Base-by-base conservation (phyloP, 1,140 invertebrate species). In the Rhyacophila brunnea region DNA sequence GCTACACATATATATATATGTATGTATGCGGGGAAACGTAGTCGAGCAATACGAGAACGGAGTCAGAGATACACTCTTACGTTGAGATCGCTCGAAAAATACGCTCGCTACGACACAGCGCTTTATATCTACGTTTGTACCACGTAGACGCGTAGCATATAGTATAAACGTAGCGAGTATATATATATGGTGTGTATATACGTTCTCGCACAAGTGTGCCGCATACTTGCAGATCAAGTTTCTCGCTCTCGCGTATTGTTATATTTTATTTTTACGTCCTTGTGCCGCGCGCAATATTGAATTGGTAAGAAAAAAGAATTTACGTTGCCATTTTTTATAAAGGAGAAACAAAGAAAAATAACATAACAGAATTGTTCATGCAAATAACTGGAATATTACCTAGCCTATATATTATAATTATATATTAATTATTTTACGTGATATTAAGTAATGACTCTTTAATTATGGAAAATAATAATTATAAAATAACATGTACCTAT, bases 21-120 rank as follows among this genome's bases (percentile, higher is more conserved):
- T 47, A 28, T 19, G 51, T 53, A 43, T 32, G 43, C 42, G 43
- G n/a, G 53, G 15, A 42, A 28, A 54, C 40, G 53, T 56, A 48
- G 53, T 23, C 48, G 34, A 28, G 48, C 57, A 59, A 59, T 59
- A 47, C 57, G 57, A 59, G 53, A 56, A 48, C 53, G 13, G 45
- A 56, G 53, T 56, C 45, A 28, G 45, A 56, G 57, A 43, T 59
- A 53, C 50, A 20, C 49, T 52, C 48, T 44, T 51, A 51, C 38
- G 49, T 53, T 20, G 48, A 51, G 13, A n/a, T 38, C 17, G 57
- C 43, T 50, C 48, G 57, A 59, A 59, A 59, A 59, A 59, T 59
- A 59, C 57, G 57, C 23, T 44, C 18, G 20, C 17, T 28, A 43
- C 40, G 20, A 9, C 15, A 28, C 23, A 28, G 23, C 23, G 23